phyloP scores from a whole-genome alignment of 2,797 vertebrate genomes.

The Pygocentrus nattereri region DNA sequence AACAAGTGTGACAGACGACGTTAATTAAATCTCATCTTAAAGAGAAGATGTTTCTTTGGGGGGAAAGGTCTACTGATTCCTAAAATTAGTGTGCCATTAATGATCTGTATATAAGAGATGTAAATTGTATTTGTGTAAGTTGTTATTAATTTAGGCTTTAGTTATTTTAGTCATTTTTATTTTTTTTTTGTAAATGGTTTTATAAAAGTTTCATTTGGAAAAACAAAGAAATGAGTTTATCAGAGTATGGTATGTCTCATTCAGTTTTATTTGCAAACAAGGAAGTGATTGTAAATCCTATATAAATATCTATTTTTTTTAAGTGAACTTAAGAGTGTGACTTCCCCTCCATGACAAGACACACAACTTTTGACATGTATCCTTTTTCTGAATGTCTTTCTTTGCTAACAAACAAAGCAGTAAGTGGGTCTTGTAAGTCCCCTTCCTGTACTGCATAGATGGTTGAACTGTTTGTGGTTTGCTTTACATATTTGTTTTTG shows the following conservation, averaged over 20 bases:
- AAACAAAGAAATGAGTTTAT: slow-evolving; percentile 42
- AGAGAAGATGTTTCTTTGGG: neutral
- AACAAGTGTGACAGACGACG: neutral
- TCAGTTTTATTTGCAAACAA: slow-evolving; percentile 56
- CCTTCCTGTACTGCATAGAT: slow-evolving; percentile 54
- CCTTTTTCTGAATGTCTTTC: slow-evolving; percentile 59
- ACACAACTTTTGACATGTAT: slow-evolving; percentile 50
- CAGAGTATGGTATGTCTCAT: slow-evolving; percentile 58
- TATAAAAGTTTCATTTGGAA: slow-evolving; percentile 54
- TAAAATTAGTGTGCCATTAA: slow-evolving; percentile 56
- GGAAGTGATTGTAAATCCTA: slow-evolving; percentile 71
- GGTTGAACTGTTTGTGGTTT: slow-evolving; percentile 50
- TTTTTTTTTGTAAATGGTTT: slow-evolving; percentile 62
- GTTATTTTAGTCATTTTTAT: slow-evolving; percentile 56
- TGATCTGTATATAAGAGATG: slow-evolving; percentile 58
- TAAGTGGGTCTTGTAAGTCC: slow-evolving; percentile 34
- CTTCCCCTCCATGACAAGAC: slow-evolving; percentile 30
- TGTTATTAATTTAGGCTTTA: slow-evolving; percentile 52
- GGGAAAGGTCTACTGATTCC: slow-evolving; percentile 55
- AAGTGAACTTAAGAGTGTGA: slow-evolving; percentile 52
- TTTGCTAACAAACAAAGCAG: slow-evolving; percentile 44
- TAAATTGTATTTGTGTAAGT: slow-evolving; percentile 56
- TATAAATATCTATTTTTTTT: slow-evolving; percentile 54
- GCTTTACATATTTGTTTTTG: slow-evolving; percentile 43
- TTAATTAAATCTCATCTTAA: slow-evolving; percentile 9